Evolutionary conservation across 2,888 invertebrate species (phyloP), one percentile per base, ranked within the genome.

Genomic region (Psococerastis gibbosa): DNA sequence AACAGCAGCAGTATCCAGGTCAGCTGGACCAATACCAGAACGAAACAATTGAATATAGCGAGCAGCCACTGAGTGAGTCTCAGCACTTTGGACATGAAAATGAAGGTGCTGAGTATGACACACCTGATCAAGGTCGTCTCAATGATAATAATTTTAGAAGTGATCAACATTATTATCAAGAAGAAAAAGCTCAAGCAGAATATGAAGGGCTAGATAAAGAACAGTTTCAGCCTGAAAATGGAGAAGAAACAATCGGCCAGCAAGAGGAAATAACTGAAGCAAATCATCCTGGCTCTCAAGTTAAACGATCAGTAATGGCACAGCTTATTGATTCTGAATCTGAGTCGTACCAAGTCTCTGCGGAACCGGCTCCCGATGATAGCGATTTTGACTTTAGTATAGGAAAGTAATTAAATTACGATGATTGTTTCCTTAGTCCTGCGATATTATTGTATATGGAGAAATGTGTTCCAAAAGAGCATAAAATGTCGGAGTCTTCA

Each of bases 321-420:
- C 38, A 38, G 13, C 20, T 38, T 6, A 20, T 38, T 5, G 38
- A 38, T 13, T 38, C 38, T 3, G 38, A 38, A 20, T 38, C 38
- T 16, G 38, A 38, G 22, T 38, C 38, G 20, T 38, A 38, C 22
- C 38, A 38, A 38, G 22, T 38, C 13, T 20, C 17, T 15, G 38
- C 20, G 15, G 38, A 20, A 5, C 13, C 5, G 13, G 22, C 38
- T 11, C 15, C 6, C 35, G 38, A 38, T 20, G 38, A 38, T 20
- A 38, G 38, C 38, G 38, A 38, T 20, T 38, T 38, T 11, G 38
- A 38, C 20, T 38, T 38, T 38, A 38, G 38, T 11, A 9, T 38
- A 18, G 22, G 38, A 20, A 17, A 38, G 38, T 22, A 38, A 11
- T 38, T 18, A 38, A 38, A 20, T 5, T 5, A 6, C 11, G 11